Evolutionary conservation across 2,113 vertebrate genomes (phyloP).

Genomic region (Thomomys bottae): DNA sequence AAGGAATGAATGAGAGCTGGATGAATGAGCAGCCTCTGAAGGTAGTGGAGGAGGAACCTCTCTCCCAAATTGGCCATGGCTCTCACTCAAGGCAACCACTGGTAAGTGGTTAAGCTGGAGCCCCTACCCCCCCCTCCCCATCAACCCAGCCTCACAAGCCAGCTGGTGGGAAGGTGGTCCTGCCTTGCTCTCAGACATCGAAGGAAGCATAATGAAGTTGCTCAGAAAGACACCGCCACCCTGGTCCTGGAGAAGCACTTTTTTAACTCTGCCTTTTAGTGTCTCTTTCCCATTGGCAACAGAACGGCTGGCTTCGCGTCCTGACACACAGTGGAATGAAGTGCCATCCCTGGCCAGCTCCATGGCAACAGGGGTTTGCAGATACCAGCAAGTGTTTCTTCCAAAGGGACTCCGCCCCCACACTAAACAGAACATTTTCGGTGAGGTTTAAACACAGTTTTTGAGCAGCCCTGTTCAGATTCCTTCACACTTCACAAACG

Average conservation of each 20-base stretch:
- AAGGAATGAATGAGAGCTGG: neutral
- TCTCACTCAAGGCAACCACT: neutral
- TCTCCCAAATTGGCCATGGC: neutral
- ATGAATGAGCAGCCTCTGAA: neutral
- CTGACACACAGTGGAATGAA: slow-evolving; percentile 10
- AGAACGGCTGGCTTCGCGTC: neutral
- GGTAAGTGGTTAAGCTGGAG: neutral
- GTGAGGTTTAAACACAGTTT: slow-evolving; percentile 66
- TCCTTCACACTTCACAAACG: slow-evolving; percentile 70
- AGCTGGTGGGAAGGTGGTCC: neutral
- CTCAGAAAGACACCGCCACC: neutral
- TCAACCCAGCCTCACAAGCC: neutral
- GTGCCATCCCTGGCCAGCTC: slow-evolving; percentile 5
- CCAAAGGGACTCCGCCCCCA: slow-evolving; percentile 61
- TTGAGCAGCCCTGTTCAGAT: slow-evolving; percentile 38
- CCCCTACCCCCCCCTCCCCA: too few relatives aligned
- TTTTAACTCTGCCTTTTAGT: neutral
- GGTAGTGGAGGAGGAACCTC: neutral
- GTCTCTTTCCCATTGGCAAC: neutral
- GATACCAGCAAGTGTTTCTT: slow-evolving; percentile 61
- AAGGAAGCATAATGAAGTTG: too few relatives aligned
- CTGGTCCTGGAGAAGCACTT: neutral
- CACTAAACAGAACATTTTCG: slow-evolving; percentile 66
- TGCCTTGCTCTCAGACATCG: neutral
- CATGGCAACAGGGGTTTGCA: slow-evolving; percentile 29